Conservation (phyloP, 2,113 vertebrate species). For the Chlamydotis undulata region DNA sequence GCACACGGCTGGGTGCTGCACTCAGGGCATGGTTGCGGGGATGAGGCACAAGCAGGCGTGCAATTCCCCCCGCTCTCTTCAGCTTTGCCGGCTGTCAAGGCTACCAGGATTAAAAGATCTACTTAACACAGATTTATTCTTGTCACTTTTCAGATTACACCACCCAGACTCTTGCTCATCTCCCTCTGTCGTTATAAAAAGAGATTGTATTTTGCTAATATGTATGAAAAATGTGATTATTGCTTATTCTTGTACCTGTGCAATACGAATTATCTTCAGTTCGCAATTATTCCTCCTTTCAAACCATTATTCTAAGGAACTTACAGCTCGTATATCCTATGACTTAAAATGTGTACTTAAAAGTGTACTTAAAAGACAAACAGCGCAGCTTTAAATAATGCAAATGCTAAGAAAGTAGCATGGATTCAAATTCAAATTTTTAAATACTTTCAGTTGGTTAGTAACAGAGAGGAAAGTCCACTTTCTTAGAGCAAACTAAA, state of each 20-base stretch:
- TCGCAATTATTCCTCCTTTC: constrained; percentile 51
- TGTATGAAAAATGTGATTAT: constrained; percentile 33
- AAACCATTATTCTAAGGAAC: constrained; percentile 21
- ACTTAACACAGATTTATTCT: constrained; percentile 43
- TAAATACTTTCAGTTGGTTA: background rate
- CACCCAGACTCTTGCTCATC: background rate
- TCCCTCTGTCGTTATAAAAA: constrained; percentile 49
- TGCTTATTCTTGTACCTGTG: constrained; percentile 46
- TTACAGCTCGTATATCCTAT: background rate
- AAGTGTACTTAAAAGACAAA: constrained; percentile 22
- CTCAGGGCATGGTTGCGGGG: rapidly evolving
- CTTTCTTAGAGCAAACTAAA: background rate
- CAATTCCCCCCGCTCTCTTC: background rate
- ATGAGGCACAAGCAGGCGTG: background rate
- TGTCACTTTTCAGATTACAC: constrained; percentile 51
- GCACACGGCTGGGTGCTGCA: background rate
- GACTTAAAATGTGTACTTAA: background rate
- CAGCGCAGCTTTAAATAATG: background rate
- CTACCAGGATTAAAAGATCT: constrained; percentile 52
- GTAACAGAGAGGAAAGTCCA: background rate
- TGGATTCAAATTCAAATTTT: background rate
- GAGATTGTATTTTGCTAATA: constrained; percentile 51
- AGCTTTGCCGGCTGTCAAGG: background rate
- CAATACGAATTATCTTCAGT: constrained; percentile 49
- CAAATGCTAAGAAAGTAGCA: background rate